Percentiles rank a stretch among this genome's conserved stretches.
Conservation (phyloP, 64 coral and sea anemone genomes). For the Stichodactyla mertensii region DNA sequence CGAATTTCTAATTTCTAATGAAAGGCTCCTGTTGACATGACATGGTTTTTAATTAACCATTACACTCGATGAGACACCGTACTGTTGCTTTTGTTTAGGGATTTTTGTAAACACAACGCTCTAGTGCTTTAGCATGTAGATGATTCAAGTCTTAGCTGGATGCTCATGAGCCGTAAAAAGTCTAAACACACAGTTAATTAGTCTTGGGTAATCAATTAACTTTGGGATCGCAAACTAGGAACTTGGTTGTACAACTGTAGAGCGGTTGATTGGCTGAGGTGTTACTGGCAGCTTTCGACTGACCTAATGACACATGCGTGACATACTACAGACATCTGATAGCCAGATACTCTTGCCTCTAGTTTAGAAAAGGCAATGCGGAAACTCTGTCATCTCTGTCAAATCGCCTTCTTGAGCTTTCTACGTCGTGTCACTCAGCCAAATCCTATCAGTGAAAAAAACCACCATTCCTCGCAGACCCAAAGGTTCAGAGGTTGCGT, state of each 20-base stretch:
- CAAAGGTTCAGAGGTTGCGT: background rate
- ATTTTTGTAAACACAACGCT: constrained; percentile 25
- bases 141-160: background rate
- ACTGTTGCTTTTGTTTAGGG: constrained; percentile 3
- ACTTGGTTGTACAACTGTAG: background rate
- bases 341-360: background rate
- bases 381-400: background rate
- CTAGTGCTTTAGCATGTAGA: background rate
- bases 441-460: background rate
- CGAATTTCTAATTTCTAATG: constrained; percentile 67
- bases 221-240: background rate
- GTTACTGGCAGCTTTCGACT: background rate
- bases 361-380: background rate
- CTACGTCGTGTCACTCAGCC: background rate
- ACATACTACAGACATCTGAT: background rate
- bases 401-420: constrained; percentile 1
- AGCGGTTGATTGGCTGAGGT: background rate
- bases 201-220: background rate
- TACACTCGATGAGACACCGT: constrained; percentile 15
- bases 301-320: background rate
- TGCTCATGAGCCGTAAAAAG: background rate
- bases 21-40: constrained; percentile 52
- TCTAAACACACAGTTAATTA: background rate
- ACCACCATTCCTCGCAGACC: background rate
- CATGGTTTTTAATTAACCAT: constrained; percentile 63